A percentile compares a stretch with the other conserved stretches of the same genome.
phyloP scores from a whole-genome alignment of 2,888 invertebrate genomes.

The Cerceris rybyensis region DNA sequence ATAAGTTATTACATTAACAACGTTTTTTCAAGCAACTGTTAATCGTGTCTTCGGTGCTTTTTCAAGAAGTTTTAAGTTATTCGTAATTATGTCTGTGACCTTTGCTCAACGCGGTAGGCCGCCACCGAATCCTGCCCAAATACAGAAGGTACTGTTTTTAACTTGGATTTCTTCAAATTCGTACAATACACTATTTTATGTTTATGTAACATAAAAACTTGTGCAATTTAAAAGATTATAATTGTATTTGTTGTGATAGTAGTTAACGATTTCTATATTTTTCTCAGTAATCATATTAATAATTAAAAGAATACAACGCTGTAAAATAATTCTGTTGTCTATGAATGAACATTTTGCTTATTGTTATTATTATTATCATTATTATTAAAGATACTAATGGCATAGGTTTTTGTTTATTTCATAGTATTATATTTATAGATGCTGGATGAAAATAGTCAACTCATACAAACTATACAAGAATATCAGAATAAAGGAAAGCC shows the following conservation, averaged over 20 bases:
- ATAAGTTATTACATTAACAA: not conserved
- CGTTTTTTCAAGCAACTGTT: not conserved
- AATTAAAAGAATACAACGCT: too few relatives aligned
- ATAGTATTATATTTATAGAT: slow-evolving; percentile 84
- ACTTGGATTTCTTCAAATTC: not conserved
- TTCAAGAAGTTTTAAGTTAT: slow-evolving; percentile 6
- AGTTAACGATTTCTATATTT: too few relatives aligned
- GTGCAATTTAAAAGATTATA: not conserved
- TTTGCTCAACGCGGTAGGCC: slow-evolving; percentile 89
- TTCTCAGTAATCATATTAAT: too few relatives aligned
- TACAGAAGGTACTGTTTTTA: slow-evolving; percentile 86
- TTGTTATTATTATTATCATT: too few relatives aligned
- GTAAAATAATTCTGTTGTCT: too few relatives aligned
- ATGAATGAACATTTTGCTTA: too few relatives aligned
- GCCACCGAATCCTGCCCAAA: slow-evolving; percentile 91
- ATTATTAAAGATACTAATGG: too few relatives aligned
- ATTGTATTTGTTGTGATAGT: too few relatives aligned
- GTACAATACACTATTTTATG: not conserved
- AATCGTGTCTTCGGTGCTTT: not conserved
- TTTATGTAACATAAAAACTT: not conserved
- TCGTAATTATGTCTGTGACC: slow-evolving; percentile 86
- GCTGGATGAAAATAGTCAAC: slow-evolving; percentile 97
- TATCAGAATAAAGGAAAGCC: slow-evolving; percentile 97
- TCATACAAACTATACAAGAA: slow-evolving; percentile 98
- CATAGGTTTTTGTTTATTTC: too few relatives aligned